Base-by-base conservation (phyloP, 2,888 invertebrate species). In the Cheilosia pagana region DNA sequence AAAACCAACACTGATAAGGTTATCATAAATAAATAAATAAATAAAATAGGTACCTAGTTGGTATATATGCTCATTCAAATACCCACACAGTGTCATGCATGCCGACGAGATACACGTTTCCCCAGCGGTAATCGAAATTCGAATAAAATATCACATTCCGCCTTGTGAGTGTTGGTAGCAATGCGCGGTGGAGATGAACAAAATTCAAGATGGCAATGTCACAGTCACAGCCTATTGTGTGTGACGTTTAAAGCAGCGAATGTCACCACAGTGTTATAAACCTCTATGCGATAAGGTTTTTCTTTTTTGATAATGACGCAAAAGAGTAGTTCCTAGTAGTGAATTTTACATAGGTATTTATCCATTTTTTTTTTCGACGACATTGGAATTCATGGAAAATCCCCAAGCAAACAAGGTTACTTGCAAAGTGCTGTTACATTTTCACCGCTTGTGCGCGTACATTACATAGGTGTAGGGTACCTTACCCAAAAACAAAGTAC, bases 371-470 rank as follows among this genome's bases (percentile, higher is more conserved):
- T 23, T 55, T 57, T 65, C 14, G 55, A 57, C 21, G 59, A 59
- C 62, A 70, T 74, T 78, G 78, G 43, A 83, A 83, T 74, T 70
- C 16, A 70, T 78, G 83, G 83, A 83, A 83, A 83, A 74, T 78
- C 45, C 74, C 74, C 78, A 83, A 78, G 59, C 74, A 78, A 78
- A 78, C 63, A 74, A 68, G 74, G 78, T 70, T 65, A 81, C 55
- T 19, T 39, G 50, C 41, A 21, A 35, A 57, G 63, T 57, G 59
- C 65, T 16, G 65, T 45, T 81, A 74, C 72, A 55, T 77, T 82
- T 78, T 74, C 48, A 55, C 28, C 55, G 68, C 67, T 77, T 67
- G 60, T 77, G 45, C 70, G 59, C 57, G 14, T 21, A 12, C 19
- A 31, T 59, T 23, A 48, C 25, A 35, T 55, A 35, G 21, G 1